phyloP scores from a whole-genome alignment of 1,140 invertebrate genomes.

The Cardiocondyla obscurior region DNA sequence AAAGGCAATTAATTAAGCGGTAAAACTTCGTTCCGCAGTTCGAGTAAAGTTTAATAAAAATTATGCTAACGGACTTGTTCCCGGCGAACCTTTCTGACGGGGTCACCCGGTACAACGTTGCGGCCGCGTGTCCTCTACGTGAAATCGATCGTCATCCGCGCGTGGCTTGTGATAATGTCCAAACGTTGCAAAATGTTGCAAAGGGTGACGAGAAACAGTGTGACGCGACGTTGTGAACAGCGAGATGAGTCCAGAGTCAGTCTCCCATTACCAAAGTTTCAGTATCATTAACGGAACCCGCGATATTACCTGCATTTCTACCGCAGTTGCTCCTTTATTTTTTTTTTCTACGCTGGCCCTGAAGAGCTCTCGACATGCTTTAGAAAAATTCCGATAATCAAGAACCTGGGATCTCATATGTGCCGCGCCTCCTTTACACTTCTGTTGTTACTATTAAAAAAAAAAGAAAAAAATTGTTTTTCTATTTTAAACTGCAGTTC shows the following conservation, averaged over 20 bases:
- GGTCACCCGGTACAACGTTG: slow-evolving; percentile 25
- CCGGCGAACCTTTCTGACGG: neutral
- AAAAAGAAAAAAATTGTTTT: too few relatives aligned
- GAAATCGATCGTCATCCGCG: slow-evolving; percentile 40
- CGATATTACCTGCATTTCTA: neutral
- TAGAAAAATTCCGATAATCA: neutral
- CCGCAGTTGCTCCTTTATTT: neutral
- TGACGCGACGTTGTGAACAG: neutral
- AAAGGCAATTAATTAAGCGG: neutral
- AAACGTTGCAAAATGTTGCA: slow-evolving; percentile 20
- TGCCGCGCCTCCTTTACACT: neutral
- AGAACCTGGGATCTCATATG: neutral
- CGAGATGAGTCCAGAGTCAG: neutral
- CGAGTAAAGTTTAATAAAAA: too few relatives aligned
- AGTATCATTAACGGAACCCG: neutral
- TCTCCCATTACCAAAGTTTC: neutral
- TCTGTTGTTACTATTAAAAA: neutral
- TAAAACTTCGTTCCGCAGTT: too few relatives aligned
- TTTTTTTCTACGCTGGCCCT: neutral
- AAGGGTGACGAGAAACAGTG: neutral
- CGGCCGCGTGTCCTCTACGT: slow-evolving; percentile 9
- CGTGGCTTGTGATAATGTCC: slow-evolving; percentile 29
- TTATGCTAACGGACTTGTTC: neutral
- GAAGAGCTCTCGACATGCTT: neutral
- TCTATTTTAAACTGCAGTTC: too few relatives aligned